Percentiles rank a stretch among this genome's conserved stretches.
Conservation (phyloP, 1,140 invertebrate species). For the Mamestra configurata region DNA sequence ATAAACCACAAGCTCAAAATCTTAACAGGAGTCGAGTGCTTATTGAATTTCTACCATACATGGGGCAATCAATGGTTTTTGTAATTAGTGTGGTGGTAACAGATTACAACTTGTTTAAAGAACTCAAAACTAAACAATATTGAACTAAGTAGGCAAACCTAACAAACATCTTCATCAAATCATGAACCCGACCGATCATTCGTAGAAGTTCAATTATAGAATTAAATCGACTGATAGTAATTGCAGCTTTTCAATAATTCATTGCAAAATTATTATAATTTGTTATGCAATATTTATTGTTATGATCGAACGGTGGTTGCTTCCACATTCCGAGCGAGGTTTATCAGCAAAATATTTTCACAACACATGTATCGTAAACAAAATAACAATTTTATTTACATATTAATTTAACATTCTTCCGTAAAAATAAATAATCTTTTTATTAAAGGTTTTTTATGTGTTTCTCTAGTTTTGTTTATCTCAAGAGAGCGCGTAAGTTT, state of each 20-base stretch:
- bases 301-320: constrained; percentile 65
- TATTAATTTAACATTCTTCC: constrained; percentile 43
- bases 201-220: not conserved
- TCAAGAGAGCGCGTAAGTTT: constrained; percentile 1
- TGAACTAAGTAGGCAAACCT: not conserved
- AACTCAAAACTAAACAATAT: not conserved
- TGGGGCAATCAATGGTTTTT: too few relatives aligned
- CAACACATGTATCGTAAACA: constrained; percentile 67
- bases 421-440: constrained; percentile 11
- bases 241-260: constrained; percentile 45
- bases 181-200: not conserved
- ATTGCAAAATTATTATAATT: constrained; percentile 67
- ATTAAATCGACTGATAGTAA: constrained; percentile 25
- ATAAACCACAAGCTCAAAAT: too few relatives aligned
- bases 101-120: constrained; percentile 25
- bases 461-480: constrained; percentile 21
- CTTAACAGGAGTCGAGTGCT: too few relatives aligned
- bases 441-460: not conserved
- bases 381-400: constrained; percentile 59
- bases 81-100: too few relatives aligned
- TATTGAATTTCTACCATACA: too few relatives aligned
- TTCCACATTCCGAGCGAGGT: constrained; percentile 82
- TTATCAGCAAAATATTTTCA: constrained; percentile 79
- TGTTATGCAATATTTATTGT: constrained; percentile 79
- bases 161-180: constrained; percentile 21